Evolutionary conservation across 2,888 invertebrate genomes (phyloP), one percentile per base, ranked within the genome.

Genomic region (Leptogaster cylindrica): DNA sequence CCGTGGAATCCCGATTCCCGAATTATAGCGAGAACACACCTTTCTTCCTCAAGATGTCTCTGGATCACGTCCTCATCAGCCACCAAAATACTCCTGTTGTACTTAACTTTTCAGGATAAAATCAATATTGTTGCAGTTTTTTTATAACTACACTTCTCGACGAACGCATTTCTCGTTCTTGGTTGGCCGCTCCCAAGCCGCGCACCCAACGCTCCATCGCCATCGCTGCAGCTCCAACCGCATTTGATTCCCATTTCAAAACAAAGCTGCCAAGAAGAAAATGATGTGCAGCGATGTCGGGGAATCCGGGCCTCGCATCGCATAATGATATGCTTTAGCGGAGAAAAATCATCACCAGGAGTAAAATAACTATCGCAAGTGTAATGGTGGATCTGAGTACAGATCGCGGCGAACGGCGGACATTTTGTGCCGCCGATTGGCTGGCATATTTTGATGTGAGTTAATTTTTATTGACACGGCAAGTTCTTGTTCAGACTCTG

Each of bases 11-110:
- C 14, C n/a, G 27, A 25, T 44, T 61, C 44, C 44, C 41, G 44
- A 61, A 61, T 61, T 61, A 28, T 44, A 61, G n/a, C 61, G 44
- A 61, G 61, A 44, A 44, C 28, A 44, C 61, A 61, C 61, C 41
- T 44, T 44, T 44, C 61, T 61, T 61, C 28, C 16, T 44, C 41
- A 44, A 61, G 41, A 44, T 41, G 39, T 41, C 58, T 39, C 39
- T 36, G 20, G 41, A 27, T 25, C 14, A 14, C n/a, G 12, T 6
- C 51, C 8, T 28, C 16, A 14, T 18, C 18, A 18, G 5, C 41
- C 41, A 61, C 41, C 41, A 61, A 44, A 6, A 27, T 27, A 61
- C 44, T n/a, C 6, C 16, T 14, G 61, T 27, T 31, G 20, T 10
- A 48, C 23, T 12, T 16, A n/a, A 27, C 6, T 20, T 61, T 61